Evolutionary conservation across 2,888 invertebrate species (phyloP).

Genomic region (Panorpa germanica): DNA sequence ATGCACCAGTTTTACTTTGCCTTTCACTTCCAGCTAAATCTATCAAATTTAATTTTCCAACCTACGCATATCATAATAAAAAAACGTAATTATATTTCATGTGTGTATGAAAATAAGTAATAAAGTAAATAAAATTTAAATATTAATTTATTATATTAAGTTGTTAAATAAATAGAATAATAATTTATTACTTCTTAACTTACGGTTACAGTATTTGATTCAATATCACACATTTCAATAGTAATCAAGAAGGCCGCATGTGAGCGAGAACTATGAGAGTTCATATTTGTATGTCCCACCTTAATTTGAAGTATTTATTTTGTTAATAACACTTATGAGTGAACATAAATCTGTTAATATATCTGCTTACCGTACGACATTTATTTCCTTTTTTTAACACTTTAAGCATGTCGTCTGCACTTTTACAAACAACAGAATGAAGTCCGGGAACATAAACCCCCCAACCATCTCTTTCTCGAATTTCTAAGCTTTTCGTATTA

Average conservation of each 20-base stretch:
- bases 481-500: slow-evolving; percentile 28
- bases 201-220: slow-evolving; percentile 27
- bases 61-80: slow-evolving; percentile 28
- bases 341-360: no score
- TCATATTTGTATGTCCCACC: slow-evolving; percentile 94
- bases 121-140: no score
- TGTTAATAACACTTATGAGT: no score
- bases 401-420: slow-evolving; percentile 79
- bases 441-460: slow-evolving; percentile 94
- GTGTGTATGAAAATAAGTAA: no score
- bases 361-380: slow-evolving; percentile 91
- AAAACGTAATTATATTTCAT: no score
- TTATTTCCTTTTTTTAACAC: slow-evolving; percentile 88
- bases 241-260: slow-evolving; percentile 98
- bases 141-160: no score
- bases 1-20: slow-evolving; percentile 92
- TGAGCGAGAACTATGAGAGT: slow-evolving; percentile 92
- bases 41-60: slow-evolving; percentile 91
- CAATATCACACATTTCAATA: slow-evolving; percentile 76
- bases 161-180: slow-evolving; percentile 3
- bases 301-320: no score
- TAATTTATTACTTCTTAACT: no score
- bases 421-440: slow-evolving; percentile 87
- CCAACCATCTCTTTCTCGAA: slow-evolving; percentile 45
- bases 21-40: slow-evolving; percentile 97